phyloP scores from a whole-genome alignment of 2,113 vertebrate genomes.

The Pholis gunnellus region DNA sequence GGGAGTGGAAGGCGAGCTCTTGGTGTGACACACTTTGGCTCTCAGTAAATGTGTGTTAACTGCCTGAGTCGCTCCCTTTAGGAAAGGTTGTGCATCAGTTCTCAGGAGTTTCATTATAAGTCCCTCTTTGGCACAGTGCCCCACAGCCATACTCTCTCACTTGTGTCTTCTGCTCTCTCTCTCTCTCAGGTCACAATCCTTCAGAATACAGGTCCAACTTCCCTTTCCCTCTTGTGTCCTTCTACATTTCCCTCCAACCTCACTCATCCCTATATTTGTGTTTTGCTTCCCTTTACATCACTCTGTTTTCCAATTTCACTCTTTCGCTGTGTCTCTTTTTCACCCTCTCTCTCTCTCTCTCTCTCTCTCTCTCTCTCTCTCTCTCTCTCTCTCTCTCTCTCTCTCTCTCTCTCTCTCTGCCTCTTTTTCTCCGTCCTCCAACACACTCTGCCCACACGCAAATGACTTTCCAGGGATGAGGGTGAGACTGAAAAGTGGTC shows the following conservation, averaged over 20 bases:
- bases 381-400: slow-evolving; percentile 9
- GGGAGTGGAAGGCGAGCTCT: slow-evolving; percentile 23
- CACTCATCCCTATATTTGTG: background rate
- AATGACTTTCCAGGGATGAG: slow-evolving; percentile 64
- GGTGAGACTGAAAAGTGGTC: slow-evolving; percentile 62
- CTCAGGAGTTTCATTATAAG: slow-evolving; percentile 53
- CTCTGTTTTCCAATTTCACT: slow-evolving; percentile 14
- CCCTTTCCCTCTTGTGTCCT: slow-evolving; percentile 13
- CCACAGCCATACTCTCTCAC: slow-evolving; percentile 28
- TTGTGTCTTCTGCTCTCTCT: background rate
- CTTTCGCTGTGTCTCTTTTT: slow-evolving; percentile 11
- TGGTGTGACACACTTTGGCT: slow-evolving; percentile 45
- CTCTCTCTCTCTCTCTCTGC: slow-evolving; percentile 10
- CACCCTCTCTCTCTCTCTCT: slow-evolving; percentile 21
- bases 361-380: slow-evolving; percentile 26
- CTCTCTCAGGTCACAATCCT: slow-evolving; percentile 16
- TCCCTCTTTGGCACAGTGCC: slow-evolving; percentile 34
- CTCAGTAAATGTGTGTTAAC: slow-evolving; percentile 56
- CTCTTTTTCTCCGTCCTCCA: slow-evolving; percentile 31
- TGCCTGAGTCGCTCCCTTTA: slow-evolving; percentile 43
- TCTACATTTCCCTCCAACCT: background rate
- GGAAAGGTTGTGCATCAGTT: slow-evolving; percentile 34
- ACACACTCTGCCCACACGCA: slow-evolving; percentile 42
- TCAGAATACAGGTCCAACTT: slow-evolving; percentile 14
- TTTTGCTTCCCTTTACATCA: slow-evolving; percentile 13